Evolutionary conservation across 2,797 vertebrate species (phyloP).

Genomic region (Loris lydekkerianus): DNA sequence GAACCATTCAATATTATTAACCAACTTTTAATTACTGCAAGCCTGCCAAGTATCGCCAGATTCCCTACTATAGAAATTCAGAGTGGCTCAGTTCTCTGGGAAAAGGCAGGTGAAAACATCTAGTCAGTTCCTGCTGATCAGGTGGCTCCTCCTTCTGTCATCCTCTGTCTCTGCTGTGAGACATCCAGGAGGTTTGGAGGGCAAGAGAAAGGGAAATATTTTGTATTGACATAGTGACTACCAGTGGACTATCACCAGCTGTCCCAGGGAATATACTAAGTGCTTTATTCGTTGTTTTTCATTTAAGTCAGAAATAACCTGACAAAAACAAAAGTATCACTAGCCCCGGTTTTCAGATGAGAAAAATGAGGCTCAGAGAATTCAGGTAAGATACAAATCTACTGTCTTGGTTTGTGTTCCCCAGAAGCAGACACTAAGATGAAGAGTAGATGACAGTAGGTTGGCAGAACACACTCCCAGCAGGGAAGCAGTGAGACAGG

Average conservation of each 20-base stretch:
- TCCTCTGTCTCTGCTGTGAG: not conserved
- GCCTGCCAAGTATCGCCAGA: not conserved
- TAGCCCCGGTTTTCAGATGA: not conserved
- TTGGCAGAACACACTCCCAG: not conserved
- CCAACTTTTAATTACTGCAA: not conserved
- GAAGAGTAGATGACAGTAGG: not conserved
- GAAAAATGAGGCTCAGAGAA: not conserved
- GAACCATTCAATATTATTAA: constrained; percentile 28
- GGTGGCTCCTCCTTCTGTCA: not conserved
- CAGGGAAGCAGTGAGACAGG: not conserved
- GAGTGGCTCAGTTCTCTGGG: not conserved
- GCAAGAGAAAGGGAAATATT: not conserved
- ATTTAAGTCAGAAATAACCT: not conserved
- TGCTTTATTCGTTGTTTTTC: not conserved
- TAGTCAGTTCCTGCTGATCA: not conserved
- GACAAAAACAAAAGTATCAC: not conserved
- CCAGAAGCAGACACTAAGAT: not conserved
- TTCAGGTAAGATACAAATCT: not conserved
- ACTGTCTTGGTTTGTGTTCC: not conserved
- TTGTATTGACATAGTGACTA: not conserved
- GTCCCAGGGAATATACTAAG: not conserved
- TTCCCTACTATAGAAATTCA: not conserved
- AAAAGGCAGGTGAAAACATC: not conserved
- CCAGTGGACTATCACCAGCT: too few relatives aligned
- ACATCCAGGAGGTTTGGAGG: not conserved